Percentiles rank a stretch among this genome's conserved stretches.
These are phyloP conservation scores for Falco concolor DNA, from an alignment of 2,797 vertebrate species.

Conservation along the genomic window DNA sequence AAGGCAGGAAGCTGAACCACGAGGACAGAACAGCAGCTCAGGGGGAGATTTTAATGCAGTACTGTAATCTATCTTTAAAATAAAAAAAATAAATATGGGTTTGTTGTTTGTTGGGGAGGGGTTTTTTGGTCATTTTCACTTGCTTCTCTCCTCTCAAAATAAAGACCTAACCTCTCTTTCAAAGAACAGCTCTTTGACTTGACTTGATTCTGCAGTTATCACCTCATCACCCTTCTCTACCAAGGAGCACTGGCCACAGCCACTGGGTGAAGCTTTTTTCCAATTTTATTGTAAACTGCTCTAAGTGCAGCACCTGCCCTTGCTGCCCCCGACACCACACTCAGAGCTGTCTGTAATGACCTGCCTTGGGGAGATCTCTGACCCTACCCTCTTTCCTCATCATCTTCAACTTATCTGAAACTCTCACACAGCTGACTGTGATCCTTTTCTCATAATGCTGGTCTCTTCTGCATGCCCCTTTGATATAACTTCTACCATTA, in stretches of 20 bases:
- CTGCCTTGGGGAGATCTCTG: neutral
- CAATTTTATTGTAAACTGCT: neutral
- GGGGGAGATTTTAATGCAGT: neutral
- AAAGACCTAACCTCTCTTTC: neutral
- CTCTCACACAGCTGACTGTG: neutral
- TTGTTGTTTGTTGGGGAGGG: too few species aligned
- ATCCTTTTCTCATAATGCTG: neutral
- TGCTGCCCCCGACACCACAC: accelerated
- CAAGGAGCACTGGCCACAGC: neutral
- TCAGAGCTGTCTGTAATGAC: neutral
- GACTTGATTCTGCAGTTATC: neutral
- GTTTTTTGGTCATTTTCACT: neutral
- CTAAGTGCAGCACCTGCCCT: neutral
- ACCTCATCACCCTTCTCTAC: neutral
- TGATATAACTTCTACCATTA: neutral
- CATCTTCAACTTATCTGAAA: neutral
- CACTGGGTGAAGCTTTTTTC: neutral
- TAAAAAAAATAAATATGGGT: neutral
- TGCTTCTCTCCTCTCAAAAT: neutral
- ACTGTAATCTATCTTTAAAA: neutral
- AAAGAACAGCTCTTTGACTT: neutral
- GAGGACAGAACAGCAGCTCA: neutral
- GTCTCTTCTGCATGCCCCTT: neutral
- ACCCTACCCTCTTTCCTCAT: neutral
- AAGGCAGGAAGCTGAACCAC: neutral